Base-by-base conservation (phyloP, 2,888 invertebrate species). In the Cryptocephalus moraei region DNA sequence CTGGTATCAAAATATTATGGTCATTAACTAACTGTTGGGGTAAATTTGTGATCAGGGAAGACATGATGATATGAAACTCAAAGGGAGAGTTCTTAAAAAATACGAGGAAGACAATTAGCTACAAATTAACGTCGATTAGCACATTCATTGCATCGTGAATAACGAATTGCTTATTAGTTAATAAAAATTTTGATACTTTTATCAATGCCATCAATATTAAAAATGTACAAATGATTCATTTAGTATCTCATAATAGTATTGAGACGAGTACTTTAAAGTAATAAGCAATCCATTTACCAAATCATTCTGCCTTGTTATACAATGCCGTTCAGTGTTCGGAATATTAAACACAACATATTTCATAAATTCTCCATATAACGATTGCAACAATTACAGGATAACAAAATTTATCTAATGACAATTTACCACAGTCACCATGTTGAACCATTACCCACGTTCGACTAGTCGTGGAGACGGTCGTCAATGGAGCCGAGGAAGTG, bases 11-110 rank as follows among this genome's bases (percentile, higher is more conserved):
- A 22, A 22, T 22, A 22, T 22, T 22, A 22, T 22, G 22, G 22
- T 22, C 22, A 22, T 22, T 22, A 2, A 22, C 22, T 22, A 22
- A 22, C 22, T 22, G 22, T 22, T 22, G 22, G 22, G 22, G 47
- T 46, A 49, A 53, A 52, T 48, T 49, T 54, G 49, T 50, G 49
- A 55, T 55, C 56, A 58, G 58, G 61, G 61, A 61, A 61, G 61
- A 61, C 61, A 56, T 56, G 61, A 60, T 63, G 63, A 65, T 63
- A 65, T 65, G 63, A 57, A 59, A 58, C 58, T 57, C 56, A 57
- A 50, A 52, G 32, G 42, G 56, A 59, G 58, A 57, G 22, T 22
- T 57, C 51, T 48, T 55, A 57, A 57, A 59, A 47, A 51, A 56
- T 61, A 58, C 56, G 58, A 63, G 64, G 64, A 64, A 64, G 64